phyloP scores from a whole-genome alignment of 2,797 vertebrate genomes.

The Spheniscus humboldti region DNA sequence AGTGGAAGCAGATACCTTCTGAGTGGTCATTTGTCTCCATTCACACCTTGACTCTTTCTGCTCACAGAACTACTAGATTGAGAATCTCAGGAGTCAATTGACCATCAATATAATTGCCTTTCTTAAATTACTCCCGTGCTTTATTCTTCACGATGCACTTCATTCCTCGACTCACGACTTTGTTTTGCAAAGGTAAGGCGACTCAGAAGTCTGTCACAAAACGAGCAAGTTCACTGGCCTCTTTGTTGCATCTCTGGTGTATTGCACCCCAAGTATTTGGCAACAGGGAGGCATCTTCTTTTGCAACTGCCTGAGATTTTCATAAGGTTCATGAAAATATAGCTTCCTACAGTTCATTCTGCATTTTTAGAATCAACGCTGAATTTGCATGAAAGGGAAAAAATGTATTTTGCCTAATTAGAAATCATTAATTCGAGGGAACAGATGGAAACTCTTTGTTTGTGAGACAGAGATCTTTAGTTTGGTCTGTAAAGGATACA shows the following conservation, averaged over 20 bases:
- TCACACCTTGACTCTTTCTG: not conserved
- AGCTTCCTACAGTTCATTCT: not conserved
- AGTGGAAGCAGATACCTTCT: not conserved
- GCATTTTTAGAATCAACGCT: not conserved
- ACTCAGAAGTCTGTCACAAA: not conserved
- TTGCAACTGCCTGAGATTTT: not conserved
- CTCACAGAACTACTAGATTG: not conserved
- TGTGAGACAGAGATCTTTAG: not conserved
- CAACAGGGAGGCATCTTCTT: not conserved
- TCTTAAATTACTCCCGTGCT: not conserved
- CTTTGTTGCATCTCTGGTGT: not conserved
- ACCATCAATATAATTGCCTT: not conserved
- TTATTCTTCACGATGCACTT: not conserved
- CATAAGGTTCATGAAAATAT: not conserved
- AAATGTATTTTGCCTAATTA: not conserved
- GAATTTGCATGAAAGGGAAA: not conserved
- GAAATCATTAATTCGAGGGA: not conserved
- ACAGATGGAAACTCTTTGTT: not conserved
- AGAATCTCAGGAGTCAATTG: not conserved
- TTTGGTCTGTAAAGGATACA: not conserved
- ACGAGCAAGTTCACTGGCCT: not conserved
- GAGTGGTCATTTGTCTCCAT: not conserved
- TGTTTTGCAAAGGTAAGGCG: not conserved
- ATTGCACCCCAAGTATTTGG: not conserved
- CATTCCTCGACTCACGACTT: not conserved